Evolutionary conservation across 1,140 invertebrate species (phyloP).

Genomic region (Meteorus sp.): DNA sequence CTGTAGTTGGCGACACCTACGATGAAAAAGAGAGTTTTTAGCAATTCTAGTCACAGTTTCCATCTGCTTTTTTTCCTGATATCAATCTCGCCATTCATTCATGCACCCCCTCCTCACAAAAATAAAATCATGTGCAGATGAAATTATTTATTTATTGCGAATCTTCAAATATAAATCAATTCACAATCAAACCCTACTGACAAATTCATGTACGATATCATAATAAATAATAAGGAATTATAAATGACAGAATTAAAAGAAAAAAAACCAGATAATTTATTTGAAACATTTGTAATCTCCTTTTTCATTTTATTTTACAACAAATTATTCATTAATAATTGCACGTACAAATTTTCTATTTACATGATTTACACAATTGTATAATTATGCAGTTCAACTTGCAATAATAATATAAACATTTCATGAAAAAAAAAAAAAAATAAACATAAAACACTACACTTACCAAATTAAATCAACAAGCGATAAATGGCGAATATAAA

Average conservation of each 20-base stretch:
- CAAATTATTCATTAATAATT: constrained; percentile 14
- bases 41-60: background rate
- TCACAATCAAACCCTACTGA: too few species aligned
- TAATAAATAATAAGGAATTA: too few species aligned
- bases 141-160: too few species aligned
- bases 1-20: constrained; percentile 53
- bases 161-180: too few species aligned
- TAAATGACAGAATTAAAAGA: too few species aligned
- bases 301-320: constrained; percentile 10
- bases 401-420: constrained; percentile 2
- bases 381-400: constrained; percentile 6
- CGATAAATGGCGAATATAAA: constrained; percentile 1
- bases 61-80: background rate
- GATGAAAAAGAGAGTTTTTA: constrained; percentile 29
- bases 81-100: too few species aligned
- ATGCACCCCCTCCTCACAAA: too few species aligned
- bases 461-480: background rate
- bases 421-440: background rate
- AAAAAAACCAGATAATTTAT: constrained; percentile 17
- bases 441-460: too few species aligned
- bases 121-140: too few species aligned
- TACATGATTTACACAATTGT: constrained; percentile 44
- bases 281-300: constrained; percentile 1
- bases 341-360: constrained; percentile 41
- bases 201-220: too few species aligned